phyloP scores from a whole-genome alignment of 2,113 vertebrate species.

The Abramis brama region DNA sequence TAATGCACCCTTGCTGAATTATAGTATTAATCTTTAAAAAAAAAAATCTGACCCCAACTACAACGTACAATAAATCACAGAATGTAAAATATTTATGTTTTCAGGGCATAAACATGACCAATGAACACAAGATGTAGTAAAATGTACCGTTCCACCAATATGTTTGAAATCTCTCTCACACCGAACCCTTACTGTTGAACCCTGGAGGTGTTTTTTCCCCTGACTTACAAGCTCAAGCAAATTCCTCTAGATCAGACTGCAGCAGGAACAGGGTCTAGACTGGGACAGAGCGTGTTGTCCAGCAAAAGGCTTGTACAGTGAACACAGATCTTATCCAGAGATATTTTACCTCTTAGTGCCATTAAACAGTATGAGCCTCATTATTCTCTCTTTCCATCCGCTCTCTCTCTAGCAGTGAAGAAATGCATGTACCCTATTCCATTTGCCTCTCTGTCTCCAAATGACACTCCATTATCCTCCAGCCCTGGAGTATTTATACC shows the following conservation, averaged over 20 bases:
- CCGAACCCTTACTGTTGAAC: background rate
- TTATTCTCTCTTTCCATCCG: conserved; percentile 25
- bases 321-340: background rate
- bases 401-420: conserved; percentile 30
- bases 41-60: background rate
- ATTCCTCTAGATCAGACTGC: conserved; percentile 8
- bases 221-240: background rate
- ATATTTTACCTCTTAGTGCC: conserved; percentile 35
- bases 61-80: background rate
- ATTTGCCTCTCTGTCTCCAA: conserved; percentile 47
- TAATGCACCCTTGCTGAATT: too few relatives aligned
- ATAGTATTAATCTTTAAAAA: too few relatives aligned
- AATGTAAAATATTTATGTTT: background rate
- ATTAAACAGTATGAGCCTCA: conserved; percentile 37
- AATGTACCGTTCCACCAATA: background rate
- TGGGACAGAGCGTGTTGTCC: background rate
- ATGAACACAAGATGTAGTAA: background rate
- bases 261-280: background rate
- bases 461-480: conserved; percentile 46
- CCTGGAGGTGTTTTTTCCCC: background rate
- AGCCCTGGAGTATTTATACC: conserved; percentile 47
- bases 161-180: background rate
- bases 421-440: conserved; percentile 41
- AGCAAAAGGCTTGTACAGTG: conserved; percentile 20
- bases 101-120: background rate